Evolutionary conservation across 2,797 vertebrate genomes (phyloP).

Genomic region (Poeciliopsis paucimaculata): DNA sequence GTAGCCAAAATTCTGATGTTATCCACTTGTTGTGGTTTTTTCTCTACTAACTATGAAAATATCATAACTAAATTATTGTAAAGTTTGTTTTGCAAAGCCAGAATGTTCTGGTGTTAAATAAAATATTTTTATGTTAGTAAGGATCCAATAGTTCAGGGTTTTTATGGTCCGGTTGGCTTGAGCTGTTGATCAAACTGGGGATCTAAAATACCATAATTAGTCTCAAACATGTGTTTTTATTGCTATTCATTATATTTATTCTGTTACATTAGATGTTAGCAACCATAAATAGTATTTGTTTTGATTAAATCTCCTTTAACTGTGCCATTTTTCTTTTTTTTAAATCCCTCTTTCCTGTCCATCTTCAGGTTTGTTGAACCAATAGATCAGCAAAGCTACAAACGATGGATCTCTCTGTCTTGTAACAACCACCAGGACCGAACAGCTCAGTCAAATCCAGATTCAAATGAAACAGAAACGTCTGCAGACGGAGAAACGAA

Average conservation of each 20-base stretch:
- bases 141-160: not conserved
- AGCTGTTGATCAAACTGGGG: not conserved
- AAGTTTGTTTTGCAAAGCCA: not conserved
- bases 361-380: conserved; percentile 77
- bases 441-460: conserved; percentile 1
- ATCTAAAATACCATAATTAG: not conserved
- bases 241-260: not conserved
- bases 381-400: conserved; percentile 66
- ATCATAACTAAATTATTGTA: not conserved
- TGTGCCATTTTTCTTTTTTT: not conserved
- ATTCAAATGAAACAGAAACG: conserved; percentile 5
- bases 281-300: not conserved
- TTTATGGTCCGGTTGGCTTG: not conserved
- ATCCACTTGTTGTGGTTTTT: not conserved
- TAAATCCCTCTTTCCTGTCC: not conserved
- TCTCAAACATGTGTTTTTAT: not conserved
- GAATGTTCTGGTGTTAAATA: not conserved
- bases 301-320: not conserved
- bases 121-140: not conserved
- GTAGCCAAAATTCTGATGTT: not conserved
- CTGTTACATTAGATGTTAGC: not conserved
- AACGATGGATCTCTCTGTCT: conserved; percentile 49
- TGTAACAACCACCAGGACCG: conserved; percentile 17
- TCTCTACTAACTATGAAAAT: not conserved
- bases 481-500: conserved; percentile 15